Evolutionary conservation across 2,888 invertebrate genomes (phyloP), one percentile per base, ranked within the genome.

Genomic region (Lasiommata megera): DNA sequence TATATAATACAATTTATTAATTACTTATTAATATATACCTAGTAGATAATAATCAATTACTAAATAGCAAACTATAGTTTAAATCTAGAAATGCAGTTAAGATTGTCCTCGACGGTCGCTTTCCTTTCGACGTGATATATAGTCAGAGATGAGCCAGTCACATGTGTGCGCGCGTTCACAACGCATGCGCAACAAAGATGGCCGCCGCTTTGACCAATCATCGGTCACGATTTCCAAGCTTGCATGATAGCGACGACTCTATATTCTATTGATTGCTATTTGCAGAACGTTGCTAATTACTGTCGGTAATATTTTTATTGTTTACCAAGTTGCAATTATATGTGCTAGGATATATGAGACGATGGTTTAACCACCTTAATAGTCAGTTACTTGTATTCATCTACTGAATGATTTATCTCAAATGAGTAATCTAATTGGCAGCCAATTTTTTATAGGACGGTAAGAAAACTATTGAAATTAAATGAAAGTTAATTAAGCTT

Each of bases 181-280:
- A 80, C 84, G 86, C 89, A 85, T 87, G 88, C 87, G 86, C 81
- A 81, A 79, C 80, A 79, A 89, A 88, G 74, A 90, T 90, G 89
- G 89, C 89, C 80, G 87, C 70, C 79, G 67, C 64, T 63, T 65
- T 71, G 75, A 69, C 89, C 88, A 89, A 89, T 88, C 76, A 74
- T 61, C 72, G 67, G 58, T 64, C 79, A 60, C 71, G 71, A 54
- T 56, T 52, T 41, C 44, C 71, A 72, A 74, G 73, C 80, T 73
- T 77, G 78, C 72, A 79, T 76, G 73, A 74, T 74, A 78, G 75
- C 74, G 72, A 74, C 72, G 72, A 76, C 77, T 76, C 77, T 80
- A 78, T 76, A 77, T 70, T 70, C 73, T 86, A 84, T 83, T 80
- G 84, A 85, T 84, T 85, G 76, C 74, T 80, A 78, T 79, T 61